Evolutionary conservation across 2,797 vertebrate species (phyloP).

Genomic region (Lacerta bilineata): DNA sequence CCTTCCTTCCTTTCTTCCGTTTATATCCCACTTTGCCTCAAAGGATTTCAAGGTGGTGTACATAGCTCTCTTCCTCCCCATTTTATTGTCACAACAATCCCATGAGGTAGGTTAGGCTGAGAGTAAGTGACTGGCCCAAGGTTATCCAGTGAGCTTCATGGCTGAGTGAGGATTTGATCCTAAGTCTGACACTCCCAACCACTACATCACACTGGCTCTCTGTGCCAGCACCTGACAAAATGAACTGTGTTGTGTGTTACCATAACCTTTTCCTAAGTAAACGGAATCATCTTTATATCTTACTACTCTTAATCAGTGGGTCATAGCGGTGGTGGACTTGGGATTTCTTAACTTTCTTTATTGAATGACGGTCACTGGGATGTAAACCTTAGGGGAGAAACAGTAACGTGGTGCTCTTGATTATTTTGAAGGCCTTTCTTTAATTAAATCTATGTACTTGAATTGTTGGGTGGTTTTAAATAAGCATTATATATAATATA

Average conservation of each 20-base stretch:
- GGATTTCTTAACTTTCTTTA: conserved; percentile 58
- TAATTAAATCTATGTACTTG: background rate
- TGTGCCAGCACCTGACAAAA: background rate
- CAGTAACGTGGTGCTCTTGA: conserved; percentile 5
- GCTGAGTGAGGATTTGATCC: too few relatives aligned
- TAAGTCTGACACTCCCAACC: too few relatives aligned
- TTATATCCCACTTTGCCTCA: too few relatives aligned
- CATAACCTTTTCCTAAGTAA: conserved; percentile 52
- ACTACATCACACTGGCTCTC: too few relatives aligned
- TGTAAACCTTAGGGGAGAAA: conserved; percentile 21
- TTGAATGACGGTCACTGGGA: conserved; percentile 40
- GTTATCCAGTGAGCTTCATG: too few relatives aligned
- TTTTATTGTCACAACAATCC: too few relatives aligned
- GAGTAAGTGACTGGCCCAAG: too few relatives aligned
- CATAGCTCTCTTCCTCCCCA: too few relatives aligned
- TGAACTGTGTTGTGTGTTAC: background rate
- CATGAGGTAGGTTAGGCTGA: too few relatives aligned
- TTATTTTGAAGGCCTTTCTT: background rate
- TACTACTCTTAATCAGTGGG: conserved; percentile 36
- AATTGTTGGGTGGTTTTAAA: background rate
- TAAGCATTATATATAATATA: background rate
- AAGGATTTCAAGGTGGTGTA: too few relatives aligned
- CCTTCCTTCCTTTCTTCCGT: too few relatives aligned
- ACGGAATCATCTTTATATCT: conserved; percentile 39
- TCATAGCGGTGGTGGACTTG: conserved; percentile 22